phyloP scores from a whole-genome alignment of 2,888 invertebrate genomes.

The Hoplodrina blanda region DNA sequence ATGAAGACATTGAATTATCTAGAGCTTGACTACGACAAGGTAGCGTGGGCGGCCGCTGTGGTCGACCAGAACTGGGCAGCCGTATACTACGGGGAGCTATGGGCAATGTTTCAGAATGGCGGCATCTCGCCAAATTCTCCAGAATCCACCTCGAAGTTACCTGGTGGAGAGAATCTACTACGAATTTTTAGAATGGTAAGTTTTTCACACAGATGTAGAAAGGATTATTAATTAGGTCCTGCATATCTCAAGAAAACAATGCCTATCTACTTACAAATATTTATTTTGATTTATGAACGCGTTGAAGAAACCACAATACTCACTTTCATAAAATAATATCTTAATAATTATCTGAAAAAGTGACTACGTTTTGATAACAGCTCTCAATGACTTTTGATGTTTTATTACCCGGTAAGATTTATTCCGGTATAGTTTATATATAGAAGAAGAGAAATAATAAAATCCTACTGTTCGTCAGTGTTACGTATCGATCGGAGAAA shows the following conservation, averaged over 20 bases:
- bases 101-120: conserved; percentile 80
- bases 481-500: conserved; percentile 93
- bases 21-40: conserved; percentile 93
- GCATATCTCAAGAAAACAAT: neutral
- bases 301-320: too few relatives aligned
- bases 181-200: conserved; percentile 91
- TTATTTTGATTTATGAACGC: too few relatives aligned
- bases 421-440: neutral
- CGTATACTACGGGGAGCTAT: conserved; percentile 94
- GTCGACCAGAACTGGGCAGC: conserved; percentile 94
- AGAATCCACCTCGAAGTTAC: conserved; percentile 78
- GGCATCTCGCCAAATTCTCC: conserved; percentile 80
- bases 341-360: too few relatives aligned
- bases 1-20: conserved; percentile 82
- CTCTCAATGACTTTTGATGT: neutral
- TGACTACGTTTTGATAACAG: too few relatives aligned
- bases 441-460: neutral
- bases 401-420: neutral
- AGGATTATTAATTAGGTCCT: too few relatives aligned
- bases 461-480: conserved; percentile 84
- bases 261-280: too few relatives aligned
- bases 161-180: conserved; percentile 88
- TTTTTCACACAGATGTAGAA: neutral
- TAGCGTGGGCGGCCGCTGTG: conserved; percentile 94
- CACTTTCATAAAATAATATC: too few relatives aligned